Evolutionary conservation across 2,113 vertebrate species (phyloP), one percentile per base, ranked within the genome.

Genomic region (Actinemys pallida): DNA sequence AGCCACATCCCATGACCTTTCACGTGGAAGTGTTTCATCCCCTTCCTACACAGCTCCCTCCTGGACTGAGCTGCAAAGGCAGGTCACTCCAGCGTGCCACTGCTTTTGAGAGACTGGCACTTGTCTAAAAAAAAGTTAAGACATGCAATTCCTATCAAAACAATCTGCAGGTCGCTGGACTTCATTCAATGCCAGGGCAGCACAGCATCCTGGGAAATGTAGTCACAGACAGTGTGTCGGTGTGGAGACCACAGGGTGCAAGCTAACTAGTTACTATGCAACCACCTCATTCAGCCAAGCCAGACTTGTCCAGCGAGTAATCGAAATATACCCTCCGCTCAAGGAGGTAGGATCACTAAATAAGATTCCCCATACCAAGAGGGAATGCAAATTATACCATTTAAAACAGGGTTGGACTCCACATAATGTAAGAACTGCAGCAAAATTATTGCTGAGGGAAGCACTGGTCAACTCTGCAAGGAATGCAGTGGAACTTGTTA

Each of bases 161-260:
- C n/a, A 39, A 72, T 72, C 8, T 54, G 45, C 45, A 5, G n/a
- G 4, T 6, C 14, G 10, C 31, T 50, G 6, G 59, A 22, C 10
- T 81, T 29, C 24, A 59, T 47, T 22, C 35, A 5, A 78, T 54
- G 84, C 35, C 42, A 1, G 2, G 3, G 84, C 20, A 10, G 11
- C 0, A 2, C 3, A 72, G 93, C 45, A 83, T 56, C 8, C 10
- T 82, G 94, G 96, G 92, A 97, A 96, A 82, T 5, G 88, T 35
- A 94, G 93, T 27, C 50, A 35, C 29, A 10, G 8, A 9, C 1
- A 0, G 0, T 0, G 0, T 3, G 0, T 10, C 78, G 90, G 0
- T 1, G 31, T 27, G 22, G 4, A 20, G 35, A 81, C n/a, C 1
- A 80, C 5, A 65, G 7, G 4, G 31, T 16, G 8, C 3, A 19